Percentiles rank a stretch among this genome's conserved stretches.
Evolutionary conservation across 2,888 invertebrate species (phyloP).

Genomic region (Ypsolopha sequella): DNA sequence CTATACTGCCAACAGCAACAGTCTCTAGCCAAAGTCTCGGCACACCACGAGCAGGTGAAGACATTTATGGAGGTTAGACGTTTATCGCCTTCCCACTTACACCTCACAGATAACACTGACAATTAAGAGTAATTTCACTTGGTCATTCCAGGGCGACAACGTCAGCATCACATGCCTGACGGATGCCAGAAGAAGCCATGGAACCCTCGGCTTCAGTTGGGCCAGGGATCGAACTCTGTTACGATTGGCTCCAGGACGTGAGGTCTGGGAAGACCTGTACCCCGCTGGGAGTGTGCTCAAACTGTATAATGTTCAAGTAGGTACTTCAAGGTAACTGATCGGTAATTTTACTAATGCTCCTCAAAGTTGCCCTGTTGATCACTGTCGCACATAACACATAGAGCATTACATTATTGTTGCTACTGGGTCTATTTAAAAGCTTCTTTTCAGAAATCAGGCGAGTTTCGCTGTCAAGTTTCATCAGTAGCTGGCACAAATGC

Average conservation of each 20-base stretch:
- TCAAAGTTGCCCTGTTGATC: not conserved
- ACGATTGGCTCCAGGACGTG: constrained; percentile 78
- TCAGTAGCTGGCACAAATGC: constrained; percentile 59
- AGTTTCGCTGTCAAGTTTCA: constrained; percentile 81
- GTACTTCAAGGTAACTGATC: constrained; percentile 4
- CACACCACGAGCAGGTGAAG: too few relatives aligned
- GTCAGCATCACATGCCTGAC: constrained; percentile 79
- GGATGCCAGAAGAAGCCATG: constrained; percentile 72
- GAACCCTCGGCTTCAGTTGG: constrained; percentile 86
- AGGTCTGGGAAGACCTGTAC: constrained; percentile 87
- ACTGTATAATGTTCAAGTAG: constrained; percentile 81
- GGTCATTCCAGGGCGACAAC: constrained; percentile 70
- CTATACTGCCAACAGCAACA: not conserved
- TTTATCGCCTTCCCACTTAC: too few relatives aligned
- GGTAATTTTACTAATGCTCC: not conserved
- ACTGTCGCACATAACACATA: not conserved
- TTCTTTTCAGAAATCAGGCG: constrained; percentile 75
- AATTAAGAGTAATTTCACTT: not conserved
- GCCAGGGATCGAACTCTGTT: constrained; percentile 82
- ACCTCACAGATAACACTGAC: not conserved
- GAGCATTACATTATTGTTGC: not conserved
- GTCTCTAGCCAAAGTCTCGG: too few relatives aligned
- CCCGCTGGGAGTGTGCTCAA: constrained; percentile 87
- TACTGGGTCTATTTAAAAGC: not conserved
- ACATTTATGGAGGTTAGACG: too few relatives aligned